Percentiles rank a stretch among this genome's conserved stretches.
Evolutionary conservation across 2,113 vertebrate species (phyloP).

Genomic region (Nycticryphes semicollaris): DNA sequence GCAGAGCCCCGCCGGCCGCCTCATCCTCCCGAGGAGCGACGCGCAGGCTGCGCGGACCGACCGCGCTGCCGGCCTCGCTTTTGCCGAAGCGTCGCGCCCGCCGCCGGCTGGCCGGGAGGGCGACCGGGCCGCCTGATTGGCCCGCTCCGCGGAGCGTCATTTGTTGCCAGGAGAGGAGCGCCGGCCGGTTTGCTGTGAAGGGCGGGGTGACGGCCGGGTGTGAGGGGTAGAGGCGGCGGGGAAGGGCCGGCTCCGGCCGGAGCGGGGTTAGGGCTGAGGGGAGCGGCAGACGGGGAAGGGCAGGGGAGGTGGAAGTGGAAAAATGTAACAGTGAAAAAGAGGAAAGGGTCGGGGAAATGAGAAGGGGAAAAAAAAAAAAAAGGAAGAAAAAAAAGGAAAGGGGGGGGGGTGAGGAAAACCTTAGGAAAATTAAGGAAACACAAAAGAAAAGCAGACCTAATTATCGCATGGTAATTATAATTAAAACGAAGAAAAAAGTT

Average conservation of each 20-base stretch:
- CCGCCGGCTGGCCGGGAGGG: neutral
- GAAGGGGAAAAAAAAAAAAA: neutral
- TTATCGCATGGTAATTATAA: too few species aligned
- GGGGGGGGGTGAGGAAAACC: neutral
- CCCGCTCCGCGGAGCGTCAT: neutral
- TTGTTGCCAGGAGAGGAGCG: neutral
- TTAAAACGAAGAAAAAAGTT: neutral
- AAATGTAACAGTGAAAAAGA: fast-evolving
- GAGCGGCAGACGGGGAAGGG: fast-evolving
- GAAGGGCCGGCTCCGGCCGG: neutral
- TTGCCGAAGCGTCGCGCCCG: neutral
- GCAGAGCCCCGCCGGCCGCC: neutral
- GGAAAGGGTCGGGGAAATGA: too few species aligned
- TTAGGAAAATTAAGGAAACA: neutral
- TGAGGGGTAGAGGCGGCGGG: neutral
- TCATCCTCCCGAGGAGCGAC: neutral
- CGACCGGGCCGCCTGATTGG: neutral
- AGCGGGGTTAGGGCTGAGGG: neutral
- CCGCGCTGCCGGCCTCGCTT: neutral
- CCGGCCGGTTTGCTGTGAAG: neutral
- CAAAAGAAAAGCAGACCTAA: neutral
- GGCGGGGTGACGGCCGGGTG: neutral
- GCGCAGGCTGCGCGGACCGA: neutral
- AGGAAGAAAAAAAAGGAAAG: neutral
- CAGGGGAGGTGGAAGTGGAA: too few species aligned